Percentiles rank a stretch among this genome's conserved stretches.
Evolutionary conservation across 2,797 vertebrate species (phyloP).

Genomic region (Sebastes baramenuke): DNA sequence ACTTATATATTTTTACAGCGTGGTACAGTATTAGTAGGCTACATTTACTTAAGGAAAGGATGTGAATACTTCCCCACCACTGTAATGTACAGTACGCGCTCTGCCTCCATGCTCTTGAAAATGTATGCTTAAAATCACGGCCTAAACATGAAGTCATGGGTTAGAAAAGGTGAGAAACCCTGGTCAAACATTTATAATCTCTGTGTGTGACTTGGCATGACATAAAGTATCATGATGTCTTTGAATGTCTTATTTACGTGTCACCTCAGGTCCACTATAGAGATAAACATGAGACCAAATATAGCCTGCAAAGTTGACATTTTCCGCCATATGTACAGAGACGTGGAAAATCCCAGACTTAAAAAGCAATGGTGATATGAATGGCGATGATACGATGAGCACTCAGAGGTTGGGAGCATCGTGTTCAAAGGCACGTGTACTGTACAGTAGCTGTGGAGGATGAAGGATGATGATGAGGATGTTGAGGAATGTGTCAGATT

Average conservation of each 20-base stretch:
- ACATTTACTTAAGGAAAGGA: neutral
- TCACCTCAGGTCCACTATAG: too few relatives aligned
- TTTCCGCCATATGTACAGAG: slow-evolving; percentile 25
- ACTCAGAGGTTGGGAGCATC: neutral
- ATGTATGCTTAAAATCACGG: neutral
- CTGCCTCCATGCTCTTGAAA: neutral
- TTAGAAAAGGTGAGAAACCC: neutral
- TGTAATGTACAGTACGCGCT: neutral
- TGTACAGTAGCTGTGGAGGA: neutral
- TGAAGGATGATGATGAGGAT: too few relatives aligned
- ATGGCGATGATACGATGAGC: neutral
- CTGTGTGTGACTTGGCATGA: neutral
- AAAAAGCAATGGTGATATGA: slow-evolving; percentile 1
- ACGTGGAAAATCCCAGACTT: slow-evolving; percentile 57
- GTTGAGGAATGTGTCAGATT: neutral
- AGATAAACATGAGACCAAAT: neutral
- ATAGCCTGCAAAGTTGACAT: neutral
- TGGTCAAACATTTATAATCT: neutral
- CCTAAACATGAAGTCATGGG: neutral
- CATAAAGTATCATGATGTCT: neutral
- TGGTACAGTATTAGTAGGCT: neutral
- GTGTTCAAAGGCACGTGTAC: too few relatives aligned
- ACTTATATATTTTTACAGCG: neutral
- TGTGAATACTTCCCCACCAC: neutral
- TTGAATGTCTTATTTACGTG: too few relatives aligned